Evolutionary conservation across 2,797 vertebrate genomes (phyloP), one percentile per base, ranked within the genome.

Genomic region (Eulemur albifrons): DNA sequence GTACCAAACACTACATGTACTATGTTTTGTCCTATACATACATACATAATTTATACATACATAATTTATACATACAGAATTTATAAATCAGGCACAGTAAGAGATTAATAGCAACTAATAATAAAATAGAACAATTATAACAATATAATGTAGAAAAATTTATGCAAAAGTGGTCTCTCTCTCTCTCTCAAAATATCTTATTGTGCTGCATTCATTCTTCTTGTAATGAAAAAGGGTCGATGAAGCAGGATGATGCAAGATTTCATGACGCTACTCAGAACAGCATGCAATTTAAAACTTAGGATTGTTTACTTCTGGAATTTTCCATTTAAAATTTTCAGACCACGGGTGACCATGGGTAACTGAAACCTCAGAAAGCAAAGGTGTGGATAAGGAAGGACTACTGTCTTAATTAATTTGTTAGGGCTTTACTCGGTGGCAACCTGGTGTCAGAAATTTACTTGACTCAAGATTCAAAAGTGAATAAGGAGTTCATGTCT

Each of bases 381-480:
- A 77, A 77, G 32, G 6, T 23, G 10, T 35, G 32, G 20, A 35
- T 52, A 23, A 52, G 18, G 48, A 32, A 52, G 20, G 20, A 52
- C 32, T 76, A 52, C 3, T 13, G 11, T 77, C 76, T 92, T 85
- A 75, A 81, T 59, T 93, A 52, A 45, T 73, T 90, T 57, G 35
- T 75, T 92, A 83, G 38, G 65, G 77, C 25, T 90, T 82, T 59
- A 65, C 75, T 59, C 75, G 82, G 43, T 83, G 73, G 43, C 54
- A 93, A 35, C 17, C 93, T 87, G 50, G 25, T 73, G 43, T 79
- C 73, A 93, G 91, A 94, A 84, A 93, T 77, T 72, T 79, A 88
- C 30, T 95, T 88, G 82, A 88, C 45, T 96, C 63, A 85, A 38
- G 80, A 76, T 75, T 92, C 35, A 63, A 23, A 87, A 83, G 30